Percentiles rank a stretch among this genome's conserved stretches.
These are phyloP conservation scores for Eurypyga helias DNA, from an alignment of 2,113 vertebrate genomes.

Conservation along the genomic window DNA sequence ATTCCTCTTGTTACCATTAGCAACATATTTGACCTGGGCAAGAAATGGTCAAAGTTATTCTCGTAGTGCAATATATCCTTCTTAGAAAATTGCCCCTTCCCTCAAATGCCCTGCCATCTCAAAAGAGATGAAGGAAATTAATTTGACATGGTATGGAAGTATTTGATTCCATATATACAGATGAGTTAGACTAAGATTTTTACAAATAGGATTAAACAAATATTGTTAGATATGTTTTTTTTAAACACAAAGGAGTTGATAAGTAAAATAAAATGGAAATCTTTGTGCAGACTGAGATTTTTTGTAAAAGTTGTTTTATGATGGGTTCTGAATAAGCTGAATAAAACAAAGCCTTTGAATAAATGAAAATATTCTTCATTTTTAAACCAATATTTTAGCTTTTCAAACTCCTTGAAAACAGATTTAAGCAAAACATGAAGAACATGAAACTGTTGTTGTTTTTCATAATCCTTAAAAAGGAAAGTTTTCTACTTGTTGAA, in stretches of 20 bases:
- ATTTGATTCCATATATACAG: background rate
- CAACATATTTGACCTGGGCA: background rate
- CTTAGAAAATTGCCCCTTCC: background rate
- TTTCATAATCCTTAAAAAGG: background rate
- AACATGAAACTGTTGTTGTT: accelerated
- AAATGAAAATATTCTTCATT: background rate
- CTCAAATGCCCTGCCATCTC: background rate
- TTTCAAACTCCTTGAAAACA: background rate
- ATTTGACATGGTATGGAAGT: background rate
- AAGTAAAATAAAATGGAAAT: background rate
- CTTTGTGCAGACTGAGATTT: background rate
- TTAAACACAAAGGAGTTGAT: background rate
- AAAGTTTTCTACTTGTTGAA: background rate
- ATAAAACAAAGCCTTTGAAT: background rate
- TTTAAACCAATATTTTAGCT: background rate
- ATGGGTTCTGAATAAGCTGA: background rate
- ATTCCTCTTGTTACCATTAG: background rate
- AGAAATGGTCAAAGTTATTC: background rate
- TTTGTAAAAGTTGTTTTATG: background rate
- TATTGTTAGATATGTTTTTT: background rate
- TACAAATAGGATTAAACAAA: background rate
- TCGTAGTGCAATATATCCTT: background rate
- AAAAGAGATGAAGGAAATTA: background rate
- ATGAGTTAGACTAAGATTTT: background rate
- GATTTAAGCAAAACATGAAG: background rate